phyloP scores from a whole-genome alignment of 2,888 invertebrate species.

The Stratiomys singularior region DNA sequence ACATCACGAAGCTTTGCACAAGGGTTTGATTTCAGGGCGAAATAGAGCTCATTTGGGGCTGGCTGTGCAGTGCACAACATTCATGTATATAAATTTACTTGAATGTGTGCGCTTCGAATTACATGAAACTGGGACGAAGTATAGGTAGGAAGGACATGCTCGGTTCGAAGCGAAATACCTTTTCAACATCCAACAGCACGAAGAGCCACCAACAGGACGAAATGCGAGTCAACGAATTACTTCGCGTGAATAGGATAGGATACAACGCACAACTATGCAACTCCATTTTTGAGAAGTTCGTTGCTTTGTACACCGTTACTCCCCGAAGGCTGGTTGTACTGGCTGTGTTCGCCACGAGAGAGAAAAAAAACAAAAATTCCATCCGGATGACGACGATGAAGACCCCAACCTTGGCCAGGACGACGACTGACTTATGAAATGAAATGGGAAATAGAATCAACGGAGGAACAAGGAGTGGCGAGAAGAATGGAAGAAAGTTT shows the following conservation, averaged over 20 bases:
- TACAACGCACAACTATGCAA: constrained; percentile 30
- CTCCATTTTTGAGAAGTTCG: constrained; percentile 15
- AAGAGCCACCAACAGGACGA: neutral
- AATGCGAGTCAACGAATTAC: neutral
- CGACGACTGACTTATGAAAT: constrained; percentile 4
- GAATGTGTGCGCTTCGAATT: neutral
- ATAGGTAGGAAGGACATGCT: constrained; percentile 20
- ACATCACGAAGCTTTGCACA: neutral
- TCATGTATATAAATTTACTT: neutral
- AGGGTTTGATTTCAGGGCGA: constrained; percentile 17
- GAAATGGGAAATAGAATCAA: neutral
- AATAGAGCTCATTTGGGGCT: constrained; percentile 28
- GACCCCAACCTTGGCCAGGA: neutral
- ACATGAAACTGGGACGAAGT: neutral
- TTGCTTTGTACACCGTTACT: neutral
- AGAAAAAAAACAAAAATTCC: neutral
- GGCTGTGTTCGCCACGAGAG: neutral
- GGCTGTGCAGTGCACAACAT: constrained; percentile 14
- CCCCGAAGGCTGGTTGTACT: neutral
- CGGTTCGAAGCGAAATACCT: constrained; percentile 26
- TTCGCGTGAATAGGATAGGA: no score
- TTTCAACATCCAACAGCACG: neutral
- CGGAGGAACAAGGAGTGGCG: neutral
- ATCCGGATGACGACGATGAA: neutral
- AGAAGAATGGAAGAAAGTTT: neutral